Percentiles rank a stretch among this genome's conserved stretches.
Conservation (phyloP, 2,797 vertebrate species). For the Cossypha heuglini region DNA sequence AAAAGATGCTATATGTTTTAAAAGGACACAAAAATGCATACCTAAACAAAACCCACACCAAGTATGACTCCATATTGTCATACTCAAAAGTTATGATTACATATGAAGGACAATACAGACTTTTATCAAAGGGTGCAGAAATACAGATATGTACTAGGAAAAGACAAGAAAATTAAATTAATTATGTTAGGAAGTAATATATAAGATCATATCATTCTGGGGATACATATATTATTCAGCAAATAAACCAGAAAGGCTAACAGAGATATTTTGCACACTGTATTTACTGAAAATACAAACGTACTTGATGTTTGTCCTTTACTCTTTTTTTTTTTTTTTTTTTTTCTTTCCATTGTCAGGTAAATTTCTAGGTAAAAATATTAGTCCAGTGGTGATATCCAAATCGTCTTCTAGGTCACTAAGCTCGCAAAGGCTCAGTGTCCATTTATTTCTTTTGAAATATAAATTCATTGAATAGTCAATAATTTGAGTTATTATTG, state of each 20-base stretch:
- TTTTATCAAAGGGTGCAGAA: neutral
- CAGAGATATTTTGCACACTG: neutral
- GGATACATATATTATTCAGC: neutral
- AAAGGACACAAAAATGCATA: neutral
- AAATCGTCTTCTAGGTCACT: neutral
- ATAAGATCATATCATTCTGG: neutral
- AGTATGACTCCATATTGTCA: too few species aligned
- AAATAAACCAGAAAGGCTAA: neutral
- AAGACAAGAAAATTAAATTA: neutral
- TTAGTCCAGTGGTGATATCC: neutral
- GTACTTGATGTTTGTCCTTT: neutral
- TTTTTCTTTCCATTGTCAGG: neutral
- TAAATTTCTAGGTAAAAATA: neutral
- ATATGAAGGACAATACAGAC: neutral
- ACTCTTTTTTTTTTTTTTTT: neutral
- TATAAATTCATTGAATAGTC: neutral
- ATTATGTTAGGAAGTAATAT: neutral
- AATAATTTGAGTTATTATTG: neutral
- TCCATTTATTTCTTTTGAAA: neutral
- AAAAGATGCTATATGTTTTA: neutral
- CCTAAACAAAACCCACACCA: neutral
- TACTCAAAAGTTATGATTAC: neutral
- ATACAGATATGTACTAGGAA: neutral
- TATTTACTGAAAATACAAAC: neutral
- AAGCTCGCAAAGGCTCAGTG: rapidly evolving